These are phyloP conservation scores for Iguana delicatissima DNA, from an alignment of 2,797 vertebrate species.

Conservation along the genomic window DNA sequence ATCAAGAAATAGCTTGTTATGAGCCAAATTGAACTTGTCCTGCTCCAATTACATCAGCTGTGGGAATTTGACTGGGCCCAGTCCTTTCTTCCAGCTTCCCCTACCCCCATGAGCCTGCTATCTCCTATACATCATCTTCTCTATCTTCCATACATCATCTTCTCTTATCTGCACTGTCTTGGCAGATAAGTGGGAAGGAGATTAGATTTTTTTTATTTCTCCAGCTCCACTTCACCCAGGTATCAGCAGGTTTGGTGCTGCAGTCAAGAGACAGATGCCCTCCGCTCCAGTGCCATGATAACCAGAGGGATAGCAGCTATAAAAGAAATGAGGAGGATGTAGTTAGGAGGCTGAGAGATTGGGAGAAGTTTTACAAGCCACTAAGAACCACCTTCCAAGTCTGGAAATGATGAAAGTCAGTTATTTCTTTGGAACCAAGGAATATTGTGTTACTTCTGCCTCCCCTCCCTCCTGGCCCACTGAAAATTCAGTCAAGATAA, in stretches of 20 bases:
- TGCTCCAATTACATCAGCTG: background rate
- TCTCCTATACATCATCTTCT: background rate
- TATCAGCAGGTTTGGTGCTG: background rate
- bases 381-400: too few species aligned
- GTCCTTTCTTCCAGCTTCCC: background rate
- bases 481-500: background rate
- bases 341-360: background rate
- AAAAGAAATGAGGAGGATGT: background rate
- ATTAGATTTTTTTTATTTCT: too few species aligned
- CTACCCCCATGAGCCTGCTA: background rate
- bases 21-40: background rate
- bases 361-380: background rate
- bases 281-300: background rate
- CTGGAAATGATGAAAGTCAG: background rate
- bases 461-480: too few species aligned
- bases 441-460: background rate
- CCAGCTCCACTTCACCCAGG: background rate
- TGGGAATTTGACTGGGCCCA: fast-evolving
- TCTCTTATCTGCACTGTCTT: background rate
- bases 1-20: background rate
- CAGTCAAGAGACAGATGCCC: background rate
- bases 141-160: background rate
- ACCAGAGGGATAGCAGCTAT: background rate
- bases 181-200: background rate
- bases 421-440: background rate